phyloP scores from a whole-genome alignment of 30 jellyfish, hydroid and myxozoan species.

The Mastigias papua region DNA sequence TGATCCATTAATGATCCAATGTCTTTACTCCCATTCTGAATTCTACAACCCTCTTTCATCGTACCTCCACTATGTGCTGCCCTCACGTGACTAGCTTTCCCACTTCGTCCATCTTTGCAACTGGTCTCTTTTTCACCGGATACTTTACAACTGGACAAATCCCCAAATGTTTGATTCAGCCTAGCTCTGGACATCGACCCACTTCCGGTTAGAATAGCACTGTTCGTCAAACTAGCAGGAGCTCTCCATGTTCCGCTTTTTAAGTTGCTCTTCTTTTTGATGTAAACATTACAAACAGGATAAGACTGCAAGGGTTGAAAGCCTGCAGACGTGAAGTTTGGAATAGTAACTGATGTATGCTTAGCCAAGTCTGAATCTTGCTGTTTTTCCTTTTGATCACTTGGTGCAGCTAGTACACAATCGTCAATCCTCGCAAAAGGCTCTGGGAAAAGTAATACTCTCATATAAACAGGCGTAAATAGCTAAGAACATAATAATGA shows the following conservation, averaged over 20 bases:
- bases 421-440: not conserved
- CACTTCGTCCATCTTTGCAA: not conserved
- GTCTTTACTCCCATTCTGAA: too few species aligned
- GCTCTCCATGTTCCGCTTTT: not conserved
- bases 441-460: not conserved
- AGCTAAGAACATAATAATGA: too few species aligned
- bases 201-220: constrained; percentile 6
- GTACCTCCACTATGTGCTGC: not conserved
- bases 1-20: too few species aligned
- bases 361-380: not conserved
- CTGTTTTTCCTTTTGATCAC: not conserved
- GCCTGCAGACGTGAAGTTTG: not conserved
- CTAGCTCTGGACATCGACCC: constrained; percentile 23
- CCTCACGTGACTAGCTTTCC: not conserved
- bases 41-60: not conserved
- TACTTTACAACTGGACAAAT: not conserved
- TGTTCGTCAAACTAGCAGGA: not conserved
- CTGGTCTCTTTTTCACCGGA: not conserved
- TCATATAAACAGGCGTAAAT: too few species aligned
- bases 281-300: constrained; percentile 28
- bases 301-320: not conserved
- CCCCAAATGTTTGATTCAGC: constrained; percentile 16
- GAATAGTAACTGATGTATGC: not conserved
- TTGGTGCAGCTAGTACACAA: not conserved
- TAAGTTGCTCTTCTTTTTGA: constrained; percentile 1